Conservation (phyloP, 2,113 vertebrate genomes). For the Chionodraco myersi region DNA sequence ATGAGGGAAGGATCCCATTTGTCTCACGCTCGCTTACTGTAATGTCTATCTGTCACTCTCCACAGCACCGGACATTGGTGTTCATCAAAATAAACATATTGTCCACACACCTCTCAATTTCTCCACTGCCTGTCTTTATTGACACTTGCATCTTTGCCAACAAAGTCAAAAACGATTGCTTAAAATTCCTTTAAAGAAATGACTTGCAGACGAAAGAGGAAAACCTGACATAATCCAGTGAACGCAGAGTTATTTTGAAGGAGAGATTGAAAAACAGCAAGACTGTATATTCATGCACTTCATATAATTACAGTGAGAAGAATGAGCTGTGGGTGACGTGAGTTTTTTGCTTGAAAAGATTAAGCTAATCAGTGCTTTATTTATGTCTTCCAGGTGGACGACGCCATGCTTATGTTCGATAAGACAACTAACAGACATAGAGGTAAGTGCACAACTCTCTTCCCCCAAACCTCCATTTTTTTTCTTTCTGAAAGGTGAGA, state of each 20-base stretch:
- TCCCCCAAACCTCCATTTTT: constrained; percentile 3
- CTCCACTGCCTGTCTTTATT: constrained; percentile 15
- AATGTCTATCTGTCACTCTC: constrained; percentile 76
- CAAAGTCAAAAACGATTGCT: constrained; percentile 18
- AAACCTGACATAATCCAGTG: constrained; percentile 40
- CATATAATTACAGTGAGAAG: constrained; percentile 52
- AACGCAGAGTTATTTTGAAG: constrained; percentile 45
- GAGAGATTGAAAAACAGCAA: constrained; percentile 27
- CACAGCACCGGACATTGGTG: constrained; percentile 62
- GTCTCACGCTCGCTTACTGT: constrained; percentile 72
- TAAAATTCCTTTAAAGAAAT: constrained; percentile 33
- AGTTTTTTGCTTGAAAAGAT: constrained; percentile 41
- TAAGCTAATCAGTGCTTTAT: constrained; percentile 67
- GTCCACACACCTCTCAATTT: constrained; percentile 48
- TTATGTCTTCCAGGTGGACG: constrained; percentile 92
- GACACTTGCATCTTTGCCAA: constrained; percentile 23
- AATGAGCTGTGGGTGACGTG: constrained; percentile 39
- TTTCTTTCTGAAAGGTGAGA: constrained; percentile 67
- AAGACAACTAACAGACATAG: constrained; percentile 99
- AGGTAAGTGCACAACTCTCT: constrained; percentile 87
- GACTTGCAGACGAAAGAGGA: constrained; percentile 14
- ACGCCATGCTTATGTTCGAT: constrained; percentile 99
- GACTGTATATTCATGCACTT: constrained; percentile 43
- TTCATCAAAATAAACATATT: constrained; percentile 76
- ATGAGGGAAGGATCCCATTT: constrained; percentile 76